A percentile compares a stretch with the other conserved stretches of the same genome.
Conservation (phyloP, 2,888 invertebrate genomes). For the Cryptocephalus primarius region DNA sequence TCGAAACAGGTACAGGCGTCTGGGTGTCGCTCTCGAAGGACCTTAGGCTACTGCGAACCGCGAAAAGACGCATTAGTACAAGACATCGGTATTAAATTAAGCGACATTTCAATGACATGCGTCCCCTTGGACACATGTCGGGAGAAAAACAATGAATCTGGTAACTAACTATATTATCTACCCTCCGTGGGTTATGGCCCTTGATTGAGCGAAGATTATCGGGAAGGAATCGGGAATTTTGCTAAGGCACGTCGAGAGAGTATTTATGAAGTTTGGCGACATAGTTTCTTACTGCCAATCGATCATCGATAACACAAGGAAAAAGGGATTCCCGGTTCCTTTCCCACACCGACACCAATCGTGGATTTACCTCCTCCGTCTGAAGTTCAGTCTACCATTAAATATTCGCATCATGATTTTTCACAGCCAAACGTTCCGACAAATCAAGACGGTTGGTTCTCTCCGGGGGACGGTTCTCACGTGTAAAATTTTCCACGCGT, state of each 20-base stretch:
- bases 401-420: constrained; percentile 27
- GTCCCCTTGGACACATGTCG: not conserved
- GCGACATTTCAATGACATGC: constrained; percentile 1
- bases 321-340: too few species aligned
- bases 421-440: not conserved
- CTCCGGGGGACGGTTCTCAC: not conserved
- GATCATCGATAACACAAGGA: too few species aligned
- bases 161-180: too few species aligned
- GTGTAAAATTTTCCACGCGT: not conserved
- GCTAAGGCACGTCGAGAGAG: too few species aligned
- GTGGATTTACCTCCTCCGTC: constrained; percentile 27
- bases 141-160: too few species aligned
- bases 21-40: constrained; percentile 25
- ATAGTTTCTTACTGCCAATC: too few species aligned
- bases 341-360: too few species aligned
- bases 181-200: too few species aligned
- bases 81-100: not conserved
- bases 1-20: constrained; percentile 21
- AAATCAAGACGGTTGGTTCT: not conserved
- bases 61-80: constrained; percentile 4
- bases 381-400: constrained; percentile 27
- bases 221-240: too few species aligned
- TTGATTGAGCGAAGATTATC: too few species aligned
- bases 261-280: too few species aligned
- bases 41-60: constrained; percentile 26